Base-by-base conservation (phyloP, 2,113 vertebrate species). In the Nannospalax galili region DNA sequence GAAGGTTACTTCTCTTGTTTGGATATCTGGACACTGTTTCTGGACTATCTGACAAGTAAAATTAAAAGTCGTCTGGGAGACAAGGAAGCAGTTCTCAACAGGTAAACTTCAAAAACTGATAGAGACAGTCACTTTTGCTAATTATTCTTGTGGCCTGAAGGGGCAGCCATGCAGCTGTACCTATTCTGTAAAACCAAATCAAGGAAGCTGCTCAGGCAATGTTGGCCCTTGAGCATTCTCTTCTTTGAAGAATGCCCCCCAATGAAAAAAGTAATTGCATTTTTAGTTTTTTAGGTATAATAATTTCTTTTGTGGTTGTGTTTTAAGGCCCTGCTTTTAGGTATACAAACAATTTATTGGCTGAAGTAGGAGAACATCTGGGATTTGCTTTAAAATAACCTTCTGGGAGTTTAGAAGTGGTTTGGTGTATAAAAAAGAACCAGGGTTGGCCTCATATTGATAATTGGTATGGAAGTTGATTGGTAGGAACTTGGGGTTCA, bases 1-100 rank as follows among this genome's bases (percentile, higher is more conserved):
- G 99, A 99, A 98, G 99, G 99, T 97, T 99, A 99, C 98, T 99
- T 99, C 97, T 99, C 99, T 95, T 99, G 99, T 98, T 98, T 99
- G 97, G 99, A 99, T 96, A 99, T 99, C 97, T 99, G 99, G 99
- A 99, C 99, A 1, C 98, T 99, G 77, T 99, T 99, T 98, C 98
- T 99, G 98, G 99, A 99, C 97, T 99, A 99, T 95, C 98, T 99
- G 97, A 99, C 99, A 92, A 99, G 99, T 94, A 99, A 99, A 98
- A 99, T 99, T 96, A 99, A 99, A 98, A 99, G 99, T 95, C 99
- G 99, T 56, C 98, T 99, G 60, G 98, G 99, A 95, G 99, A 99
- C 98, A 98, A 99, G 97, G 99, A 99, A 97, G 98, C 99, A 95
- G 99, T 99, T 92, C 98, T 99, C 90, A 99, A 99, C 98, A 99